A percentile compares a stretch with the other conserved stretches of the same genome.
phyloP scores from a whole-genome alignment of 2,797 vertebrate species.

The Macropodus opercularis region DNA sequence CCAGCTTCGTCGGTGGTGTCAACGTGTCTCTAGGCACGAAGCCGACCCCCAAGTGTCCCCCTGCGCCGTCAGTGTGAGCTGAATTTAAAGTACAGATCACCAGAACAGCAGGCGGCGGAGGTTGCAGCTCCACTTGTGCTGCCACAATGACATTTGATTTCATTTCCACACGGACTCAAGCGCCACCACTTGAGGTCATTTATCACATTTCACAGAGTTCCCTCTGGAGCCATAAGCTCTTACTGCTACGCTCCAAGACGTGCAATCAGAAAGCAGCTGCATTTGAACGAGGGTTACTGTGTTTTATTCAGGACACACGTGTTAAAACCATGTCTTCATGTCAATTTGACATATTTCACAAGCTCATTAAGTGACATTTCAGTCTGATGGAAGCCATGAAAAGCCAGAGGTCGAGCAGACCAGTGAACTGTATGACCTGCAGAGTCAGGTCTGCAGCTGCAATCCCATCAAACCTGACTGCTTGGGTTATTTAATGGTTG shows the following conservation, averaged over 20 bases:
- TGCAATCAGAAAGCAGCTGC: not conserved
- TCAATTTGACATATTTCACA: not conserved
- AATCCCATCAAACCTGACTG: conserved; percentile 38
- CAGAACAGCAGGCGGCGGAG: not conserved
- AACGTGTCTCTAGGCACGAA: too few relatives aligned
- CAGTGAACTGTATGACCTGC: not conserved
- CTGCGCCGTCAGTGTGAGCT: too few relatives aligned
- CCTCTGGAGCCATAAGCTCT: not conserved
- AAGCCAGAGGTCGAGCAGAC: not conserved
- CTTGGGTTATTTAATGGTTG: conserved; percentile 12
- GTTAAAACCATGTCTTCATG: not conserved
- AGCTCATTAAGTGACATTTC: not conserved
- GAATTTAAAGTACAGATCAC: too few relatives aligned
- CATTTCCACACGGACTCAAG: not conserved
- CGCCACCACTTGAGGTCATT: not conserved
- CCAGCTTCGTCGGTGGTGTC: too few relatives aligned
- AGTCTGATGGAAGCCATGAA: not conserved
- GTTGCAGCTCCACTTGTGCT: not conserved
- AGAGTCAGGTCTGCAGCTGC: not conserved
- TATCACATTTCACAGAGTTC: not conserved
- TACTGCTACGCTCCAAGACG: not conserved
- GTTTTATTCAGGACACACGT: too few relatives aligned
- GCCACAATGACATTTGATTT: not conserved
- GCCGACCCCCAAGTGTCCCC: too few relatives aligned
- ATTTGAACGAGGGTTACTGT: too few relatives aligned